Conservation (phyloP, 2,113 vertebrate genomes). For the Egretta garzetta region DNA sequence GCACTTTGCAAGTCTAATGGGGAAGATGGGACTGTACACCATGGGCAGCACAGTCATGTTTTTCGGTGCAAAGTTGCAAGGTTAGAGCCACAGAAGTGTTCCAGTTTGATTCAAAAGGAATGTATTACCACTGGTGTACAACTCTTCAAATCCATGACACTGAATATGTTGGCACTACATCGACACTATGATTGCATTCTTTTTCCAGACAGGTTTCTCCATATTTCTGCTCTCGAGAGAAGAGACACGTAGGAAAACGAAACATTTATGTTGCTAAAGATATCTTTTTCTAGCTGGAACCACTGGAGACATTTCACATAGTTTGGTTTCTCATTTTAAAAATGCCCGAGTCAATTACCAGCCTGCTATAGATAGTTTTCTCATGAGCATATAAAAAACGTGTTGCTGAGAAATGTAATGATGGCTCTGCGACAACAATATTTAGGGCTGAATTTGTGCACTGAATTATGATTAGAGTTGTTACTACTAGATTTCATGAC, state of each 20-base stretch:
- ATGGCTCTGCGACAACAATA: not conserved
- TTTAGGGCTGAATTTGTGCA: conserved; percentile 2
- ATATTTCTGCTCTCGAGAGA: not conserved
- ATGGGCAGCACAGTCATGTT: not conserved
- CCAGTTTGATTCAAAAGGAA: not conserved
- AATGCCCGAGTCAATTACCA: not conserved
- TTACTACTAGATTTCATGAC: conserved; percentile 3
- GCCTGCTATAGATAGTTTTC: not conserved
- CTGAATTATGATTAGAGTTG: conserved; percentile 18
- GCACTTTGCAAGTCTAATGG: not conserved
- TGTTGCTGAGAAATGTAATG: not conserved
- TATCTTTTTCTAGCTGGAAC: not conserved
- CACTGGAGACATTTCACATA: not conserved
- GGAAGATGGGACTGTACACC: not conserved
- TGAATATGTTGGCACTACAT: not conserved
- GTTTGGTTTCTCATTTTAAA: not conserved
- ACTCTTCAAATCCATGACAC: not conserved
- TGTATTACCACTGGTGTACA: not conserved
- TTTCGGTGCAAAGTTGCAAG: not conserved
- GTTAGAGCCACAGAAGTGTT: not conserved
- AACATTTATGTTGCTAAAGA: not conserved
- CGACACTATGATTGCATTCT: not conserved
- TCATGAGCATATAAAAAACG: not conserved
- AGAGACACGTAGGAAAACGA: not conserved
- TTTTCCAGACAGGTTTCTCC: not conserved